Percentiles rank a stretch among this genome's conserved stretches.
Evolutionary conservation across 2,113 vertebrate species (phyloP).

Genomic region (Redunca redunca): DNA sequence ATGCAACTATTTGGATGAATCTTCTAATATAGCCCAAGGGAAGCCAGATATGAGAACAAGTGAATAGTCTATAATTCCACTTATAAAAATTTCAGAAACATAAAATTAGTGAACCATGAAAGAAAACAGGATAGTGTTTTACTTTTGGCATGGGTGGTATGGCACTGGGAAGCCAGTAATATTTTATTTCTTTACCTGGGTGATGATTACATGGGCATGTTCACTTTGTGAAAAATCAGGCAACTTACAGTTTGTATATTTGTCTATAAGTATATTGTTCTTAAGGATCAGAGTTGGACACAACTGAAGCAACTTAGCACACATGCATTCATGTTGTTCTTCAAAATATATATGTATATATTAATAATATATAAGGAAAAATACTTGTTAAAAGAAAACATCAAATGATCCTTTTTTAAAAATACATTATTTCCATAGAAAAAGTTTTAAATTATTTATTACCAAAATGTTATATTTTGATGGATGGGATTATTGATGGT

Average conservation of each 20-base stretch:
- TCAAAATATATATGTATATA: not conserved
- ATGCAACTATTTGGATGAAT: not conserved
- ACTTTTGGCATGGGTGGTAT: not conserved
- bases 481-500: not conserved
- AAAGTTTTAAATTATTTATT: not conserved
- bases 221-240: not conserved
- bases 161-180: not conserved
- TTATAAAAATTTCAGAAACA: not conserved
- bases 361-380: not conserved
- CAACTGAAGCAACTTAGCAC: not conserved
- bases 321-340: not conserved
- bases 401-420: not conserved
- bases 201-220: not conserved
- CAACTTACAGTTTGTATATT: not conserved
- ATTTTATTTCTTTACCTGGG: constrained; percentile 25
- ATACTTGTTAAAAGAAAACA: not conserved
- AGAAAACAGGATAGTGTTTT: not conserved
- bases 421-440: not conserved
- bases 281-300: not conserved
- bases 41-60: constrained; percentile 1
- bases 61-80: not conserved
- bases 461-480: not conserved
- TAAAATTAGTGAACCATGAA: not conserved
- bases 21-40: not conserved
- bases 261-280: not conserved